A percentile compares a stretch with the other conserved stretches of the same genome.
Conservation (phyloP, 1,140 invertebrate genomes). For the Ceratosolen solmsi region DNA sequence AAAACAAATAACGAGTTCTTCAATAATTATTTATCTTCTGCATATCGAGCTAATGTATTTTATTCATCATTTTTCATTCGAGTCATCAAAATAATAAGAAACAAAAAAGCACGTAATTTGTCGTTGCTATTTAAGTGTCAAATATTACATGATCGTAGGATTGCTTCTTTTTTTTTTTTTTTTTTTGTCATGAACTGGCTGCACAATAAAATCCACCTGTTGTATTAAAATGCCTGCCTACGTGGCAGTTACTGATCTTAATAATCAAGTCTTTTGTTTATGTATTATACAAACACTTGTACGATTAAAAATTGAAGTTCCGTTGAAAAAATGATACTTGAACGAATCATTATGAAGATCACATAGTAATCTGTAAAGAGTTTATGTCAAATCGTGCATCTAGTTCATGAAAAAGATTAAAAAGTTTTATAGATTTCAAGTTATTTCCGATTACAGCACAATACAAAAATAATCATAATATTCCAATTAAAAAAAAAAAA, state of each 20-base stretch:
- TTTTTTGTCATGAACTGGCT: background rate
- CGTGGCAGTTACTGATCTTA: background rate
- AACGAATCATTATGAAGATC: too few relatives aligned
- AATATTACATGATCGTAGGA: background rate
- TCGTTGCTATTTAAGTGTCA: constrained; percentile 1
- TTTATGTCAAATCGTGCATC: too few relatives aligned
- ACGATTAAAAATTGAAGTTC: too few relatives aligned
- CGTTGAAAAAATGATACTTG: too few relatives aligned
- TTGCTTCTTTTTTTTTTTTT: too few relatives aligned
- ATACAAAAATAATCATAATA: too few relatives aligned
- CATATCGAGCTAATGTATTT: background rate
- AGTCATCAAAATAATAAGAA: background rate
- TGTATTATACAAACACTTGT: too few relatives aligned
- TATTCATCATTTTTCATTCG: background rate
- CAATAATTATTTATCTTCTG: background rate
- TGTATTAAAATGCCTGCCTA: constrained; percentile 1
- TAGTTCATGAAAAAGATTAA: too few relatives aligned
- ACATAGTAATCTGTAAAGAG: too few relatives aligned
- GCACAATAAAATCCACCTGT: background rate
- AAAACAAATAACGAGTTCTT: background rate
- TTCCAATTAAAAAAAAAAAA: too few relatives aligned
- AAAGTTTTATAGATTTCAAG: too few relatives aligned
- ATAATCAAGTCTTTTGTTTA: background rate
- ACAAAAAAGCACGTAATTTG: background rate
- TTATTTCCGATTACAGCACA: too few relatives aligned